Conservation (phyloP, 2,113 vertebrate species). For the Colistium nudipinnis region DNA sequence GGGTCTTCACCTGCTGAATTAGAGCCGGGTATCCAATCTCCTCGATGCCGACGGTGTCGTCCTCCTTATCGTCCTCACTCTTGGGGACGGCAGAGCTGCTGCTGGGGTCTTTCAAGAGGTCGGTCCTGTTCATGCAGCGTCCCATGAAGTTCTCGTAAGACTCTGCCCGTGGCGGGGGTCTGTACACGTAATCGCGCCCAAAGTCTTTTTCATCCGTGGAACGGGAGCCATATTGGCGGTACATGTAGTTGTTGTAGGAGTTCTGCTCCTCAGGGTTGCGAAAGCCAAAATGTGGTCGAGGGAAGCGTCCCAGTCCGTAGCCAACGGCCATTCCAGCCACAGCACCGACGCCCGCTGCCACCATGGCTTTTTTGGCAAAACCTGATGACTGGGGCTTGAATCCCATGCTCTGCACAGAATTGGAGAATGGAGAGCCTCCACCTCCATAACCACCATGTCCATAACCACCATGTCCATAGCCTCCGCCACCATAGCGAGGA, state of each 20-base stretch:
- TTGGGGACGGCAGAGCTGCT: conserved; percentile 1
- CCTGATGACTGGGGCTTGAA: conserved; percentile 70
- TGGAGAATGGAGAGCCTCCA: conserved; percentile 80
- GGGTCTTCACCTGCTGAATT: conserved; percentile 72
- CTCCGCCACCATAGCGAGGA: conserved; percentile 75
- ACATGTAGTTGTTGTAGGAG: conserved; percentile 84
- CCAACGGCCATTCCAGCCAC: conserved; percentile 81
- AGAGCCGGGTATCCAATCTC: conserved; percentile 79
- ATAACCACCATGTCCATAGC: conserved; percentile 67
- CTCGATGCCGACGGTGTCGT: conserved; percentile 74
- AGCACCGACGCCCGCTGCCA: conserved; percentile 81
- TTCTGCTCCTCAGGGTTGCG: conserved; percentile 75
- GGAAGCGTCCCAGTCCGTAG: conserved; percentile 80
- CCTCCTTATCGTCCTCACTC: conserved; percentile 11
- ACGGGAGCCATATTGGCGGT: conserved; percentile 64
- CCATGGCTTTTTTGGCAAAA: conserved; percentile 80
- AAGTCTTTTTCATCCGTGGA: conserved; percentile 76
- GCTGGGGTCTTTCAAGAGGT: conserved; percentile 53
- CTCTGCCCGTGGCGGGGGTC: conserved; percentile 61
- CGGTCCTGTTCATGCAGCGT: conserved; percentile 71
- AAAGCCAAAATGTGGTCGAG: conserved; percentile 78
- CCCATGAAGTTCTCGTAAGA: conserved; percentile 75
- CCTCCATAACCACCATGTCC: conserved; percentile 67
- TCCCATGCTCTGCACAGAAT: conserved; percentile 72
- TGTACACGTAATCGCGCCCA: conserved; percentile 73